Conservation (phyloP, 2,797 vertebrate genomes). For the Lemur catta region DNA sequence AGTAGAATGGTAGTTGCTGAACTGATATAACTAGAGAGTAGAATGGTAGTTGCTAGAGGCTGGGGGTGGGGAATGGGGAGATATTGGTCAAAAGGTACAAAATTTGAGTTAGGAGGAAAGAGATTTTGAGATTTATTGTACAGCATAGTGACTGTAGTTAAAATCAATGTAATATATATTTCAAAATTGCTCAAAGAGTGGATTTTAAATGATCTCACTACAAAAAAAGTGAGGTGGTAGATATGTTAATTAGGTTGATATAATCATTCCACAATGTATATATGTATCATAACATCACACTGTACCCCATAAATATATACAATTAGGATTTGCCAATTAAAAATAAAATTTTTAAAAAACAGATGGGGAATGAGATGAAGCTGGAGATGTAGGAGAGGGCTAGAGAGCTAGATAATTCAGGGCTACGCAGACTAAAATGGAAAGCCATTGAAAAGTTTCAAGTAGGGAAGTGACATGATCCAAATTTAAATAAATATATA, state of each 20-base stretch:
- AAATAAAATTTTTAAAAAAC: not conserved
- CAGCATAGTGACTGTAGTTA: not conserved
- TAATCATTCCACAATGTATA: not conserved
- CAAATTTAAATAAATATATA: not conserved
- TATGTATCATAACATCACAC: not conserved
- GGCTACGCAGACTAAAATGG: not conserved
- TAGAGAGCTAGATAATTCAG: not conserved
- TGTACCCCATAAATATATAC: not conserved
- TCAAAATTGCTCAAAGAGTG: not conserved
- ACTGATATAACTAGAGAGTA: not conserved
- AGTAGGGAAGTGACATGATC: not conserved
- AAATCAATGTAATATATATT: not conserved
- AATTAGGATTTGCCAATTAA: not conserved
- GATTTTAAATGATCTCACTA: not conserved
- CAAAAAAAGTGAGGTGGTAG: not conserved
- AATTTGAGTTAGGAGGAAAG: not conserved
- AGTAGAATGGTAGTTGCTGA: not conserved
- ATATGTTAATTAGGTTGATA: not conserved
- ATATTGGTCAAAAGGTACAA: not conserved
- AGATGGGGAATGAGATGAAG: not conserved
- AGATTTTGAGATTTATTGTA: not conserved
- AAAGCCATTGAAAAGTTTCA: not conserved
- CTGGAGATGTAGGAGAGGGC: not conserved
- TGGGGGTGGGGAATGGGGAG: too few species aligned
- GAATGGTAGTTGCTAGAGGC: not conserved